Evolutionary conservation across 2,888 invertebrate genomes (phyloP), one percentile per base, ranked within the genome.

Genomic region (Lissonota sp.): DNA sequence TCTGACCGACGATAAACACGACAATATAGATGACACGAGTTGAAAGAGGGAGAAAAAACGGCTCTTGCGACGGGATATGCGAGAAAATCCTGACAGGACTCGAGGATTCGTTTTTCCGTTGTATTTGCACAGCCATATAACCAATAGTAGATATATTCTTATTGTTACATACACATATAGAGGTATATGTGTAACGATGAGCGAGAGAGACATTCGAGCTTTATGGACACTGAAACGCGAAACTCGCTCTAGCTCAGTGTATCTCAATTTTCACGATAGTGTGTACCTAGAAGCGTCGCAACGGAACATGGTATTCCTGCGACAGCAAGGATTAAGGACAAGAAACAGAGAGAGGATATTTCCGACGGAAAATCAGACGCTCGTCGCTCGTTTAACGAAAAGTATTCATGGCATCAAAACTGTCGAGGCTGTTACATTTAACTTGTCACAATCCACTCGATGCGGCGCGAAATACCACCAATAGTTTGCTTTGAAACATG

Each of bases 81-180:
- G 72, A 78, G 80, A 83, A 87, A 87, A 86, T 84, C 83, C 83
- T 63, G 57, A 63, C 73, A 82, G 60, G 70, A 79, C 63, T n/a
- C 53, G 53, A 55, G 83, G 83, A 84, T 82, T 84, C 79, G 74
- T 67, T 78, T 79, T 57, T 62, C 14, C 64, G 62, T 49, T 82
- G 64, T 88, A 86, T 89, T 89, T 85, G 87, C 88, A 88, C 83
- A 88, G 84, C 82, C 71, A 73, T 74, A 75, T 70, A 67, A 42
- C 60, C 42, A 62, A 73, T 39, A 58, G 51, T 49, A n/a, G 69
- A 71, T 70, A 66, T 40, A 79, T 62, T 72, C 63, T 60, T 14
- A 6, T 53, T 76, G 80, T 77, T 70, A 80, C 79, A 82, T 46
- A 58, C 79, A 82, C 40, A 63, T 63, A 60, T 67, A 70, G 26